Percentiles rank a stretch among this genome's conserved stretches.
phyloP scores from a whole-genome alignment of 2,888 invertebrate species.

The Ormyrus nitidulus region DNA sequence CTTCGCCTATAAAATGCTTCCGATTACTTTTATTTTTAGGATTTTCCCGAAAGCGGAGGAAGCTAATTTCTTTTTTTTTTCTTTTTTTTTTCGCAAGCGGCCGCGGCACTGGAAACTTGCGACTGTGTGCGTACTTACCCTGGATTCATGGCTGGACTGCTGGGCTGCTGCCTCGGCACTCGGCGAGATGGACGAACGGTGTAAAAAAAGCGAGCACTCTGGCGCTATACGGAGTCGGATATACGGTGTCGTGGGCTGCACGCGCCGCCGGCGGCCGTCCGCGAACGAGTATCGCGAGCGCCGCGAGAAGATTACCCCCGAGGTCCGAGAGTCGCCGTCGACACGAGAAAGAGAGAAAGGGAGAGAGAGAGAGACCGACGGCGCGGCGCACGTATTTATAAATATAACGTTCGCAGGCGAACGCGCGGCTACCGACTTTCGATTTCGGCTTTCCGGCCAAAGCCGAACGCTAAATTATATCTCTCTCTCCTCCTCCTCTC shows the following conservation, averaged over 20 bases:
- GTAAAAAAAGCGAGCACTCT: too few species aligned
- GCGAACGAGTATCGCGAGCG: not conserved
- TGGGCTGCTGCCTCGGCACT: too few species aligned
- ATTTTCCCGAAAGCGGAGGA: conserved; percentile 56
- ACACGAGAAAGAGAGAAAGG: not conserved
- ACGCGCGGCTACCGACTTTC: not conserved
- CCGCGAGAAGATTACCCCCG: not conserved
- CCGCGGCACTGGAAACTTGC: not conserved
- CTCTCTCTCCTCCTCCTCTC: too few species aligned
- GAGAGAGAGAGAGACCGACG: too few species aligned
- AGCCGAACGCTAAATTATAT: too few species aligned
- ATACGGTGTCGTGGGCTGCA: not conserved
- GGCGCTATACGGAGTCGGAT: too few species aligned
- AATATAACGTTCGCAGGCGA: conserved; percentile 25
- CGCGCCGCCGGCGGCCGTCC: conserved; percentile 24
- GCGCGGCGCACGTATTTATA: conserved; percentile 13
- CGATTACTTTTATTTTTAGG: conserved; percentile 72
- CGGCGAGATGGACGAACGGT: too few species aligned
- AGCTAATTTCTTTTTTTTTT: too few species aligned
- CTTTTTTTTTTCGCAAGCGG: not conserved
- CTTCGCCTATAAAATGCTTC: conserved; percentile 66
- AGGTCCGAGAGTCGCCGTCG: not conserved
- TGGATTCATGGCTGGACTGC: conserved; percentile 7
- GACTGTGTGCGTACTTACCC: conserved; percentile 26
- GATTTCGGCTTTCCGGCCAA: not conserved